These are phyloP conservation scores for Apogon hyalosoma DNA, from an alignment of 2,797 vertebrate species.

Conservation along the genomic window DNA sequence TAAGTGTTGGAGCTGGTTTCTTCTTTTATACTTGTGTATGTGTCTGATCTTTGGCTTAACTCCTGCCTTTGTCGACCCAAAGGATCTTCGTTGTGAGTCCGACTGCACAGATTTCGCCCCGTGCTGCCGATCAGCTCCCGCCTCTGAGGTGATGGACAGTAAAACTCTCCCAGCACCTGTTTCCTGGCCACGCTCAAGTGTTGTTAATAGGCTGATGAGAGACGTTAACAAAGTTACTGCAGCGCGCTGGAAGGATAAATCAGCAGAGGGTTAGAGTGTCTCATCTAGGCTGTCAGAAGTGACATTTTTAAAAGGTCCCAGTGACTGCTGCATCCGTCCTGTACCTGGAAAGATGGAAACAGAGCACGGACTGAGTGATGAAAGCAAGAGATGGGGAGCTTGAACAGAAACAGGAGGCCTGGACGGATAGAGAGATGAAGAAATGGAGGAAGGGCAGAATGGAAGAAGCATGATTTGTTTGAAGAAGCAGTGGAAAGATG, in stretches of 20 bases:
- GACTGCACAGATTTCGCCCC: conserved; percentile 24
- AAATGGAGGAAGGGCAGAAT: conserved; percentile 45
- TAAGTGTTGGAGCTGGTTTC: background rate
- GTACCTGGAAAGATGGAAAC: conserved; percentile 62
- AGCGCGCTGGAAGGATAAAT: conserved; percentile 75
- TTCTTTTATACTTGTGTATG: background rate
- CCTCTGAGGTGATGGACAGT: conserved; percentile 72
- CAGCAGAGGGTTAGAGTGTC: conserved; percentile 61
- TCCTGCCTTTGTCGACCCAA: conserved; percentile 25
- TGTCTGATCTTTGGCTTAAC: too few species aligned
- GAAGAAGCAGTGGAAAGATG: conserved; percentile 38
- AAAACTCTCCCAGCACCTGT: conserved; percentile 79
- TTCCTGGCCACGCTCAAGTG: conserved; percentile 72
- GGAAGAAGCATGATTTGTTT: conserved; percentile 31
- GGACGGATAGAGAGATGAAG: conserved; percentile 42
- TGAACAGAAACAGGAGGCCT: conserved; percentile 43
- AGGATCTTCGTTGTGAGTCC: conserved; percentile 2
- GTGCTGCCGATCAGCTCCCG: conserved; percentile 57
- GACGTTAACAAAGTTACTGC: conserved; percentile 78
- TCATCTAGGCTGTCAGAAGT: conserved; percentile 66
- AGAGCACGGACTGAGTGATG: conserved; percentile 38
- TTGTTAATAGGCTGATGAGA: conserved; percentile 83
- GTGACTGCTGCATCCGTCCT: conserved; percentile 53
- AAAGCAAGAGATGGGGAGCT: conserved; percentile 36
- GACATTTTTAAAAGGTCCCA: conserved; percentile 69